A percentile compares a stretch with the other conserved stretches of the same genome.
phyloP scores from a whole-genome alignment of 37 sponge, comb jelly and placozoan species.

The Aphrocallistes beatrix region DNA sequence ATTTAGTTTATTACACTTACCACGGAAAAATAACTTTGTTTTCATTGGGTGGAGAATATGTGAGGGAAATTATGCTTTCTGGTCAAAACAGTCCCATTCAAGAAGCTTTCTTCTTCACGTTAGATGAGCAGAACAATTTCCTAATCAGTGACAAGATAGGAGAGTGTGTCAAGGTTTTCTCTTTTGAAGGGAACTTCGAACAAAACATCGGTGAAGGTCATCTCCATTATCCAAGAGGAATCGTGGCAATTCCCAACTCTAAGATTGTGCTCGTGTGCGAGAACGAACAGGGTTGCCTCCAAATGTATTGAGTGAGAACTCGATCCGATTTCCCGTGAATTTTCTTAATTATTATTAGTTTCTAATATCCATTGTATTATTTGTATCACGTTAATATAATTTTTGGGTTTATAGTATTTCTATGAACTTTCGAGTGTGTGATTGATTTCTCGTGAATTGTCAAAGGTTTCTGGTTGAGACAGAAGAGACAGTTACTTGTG shows the following conservation, averaged over 20 bases:
- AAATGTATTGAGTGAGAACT: slow-evolving; percentile 15
- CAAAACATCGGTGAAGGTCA: not conserved
- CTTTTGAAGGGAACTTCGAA: not conserved
- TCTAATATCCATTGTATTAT: too few species aligned
- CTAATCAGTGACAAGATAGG: not conserved
- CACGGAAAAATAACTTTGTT: too few species aligned
- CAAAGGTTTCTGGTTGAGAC: too few species aligned
- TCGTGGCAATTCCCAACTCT: not conserved
- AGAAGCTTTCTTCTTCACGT: not conserved
- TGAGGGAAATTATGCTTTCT: not conserved
- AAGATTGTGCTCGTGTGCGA: not conserved
- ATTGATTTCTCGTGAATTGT: too few species aligned
- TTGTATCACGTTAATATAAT: too few species aligned
- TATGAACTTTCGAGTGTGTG: too few species aligned
- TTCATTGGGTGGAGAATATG: not conserved
- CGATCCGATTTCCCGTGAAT: too few species aligned
- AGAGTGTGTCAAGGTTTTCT: not conserved
- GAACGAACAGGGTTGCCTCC: not conserved
- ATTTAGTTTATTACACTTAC: not conserved
- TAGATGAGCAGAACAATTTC: not conserved
- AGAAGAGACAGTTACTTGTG: too few species aligned
- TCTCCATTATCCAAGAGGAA: not conserved
- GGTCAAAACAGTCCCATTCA: not conserved
- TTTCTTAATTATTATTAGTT: too few species aligned
- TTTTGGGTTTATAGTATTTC: too few species aligned